A percentile compares a stretch with the other conserved stretches of the same genome.
Conservation (phyloP, 2,797 vertebrate species). For the Ataeniobius toweri region DNA sequence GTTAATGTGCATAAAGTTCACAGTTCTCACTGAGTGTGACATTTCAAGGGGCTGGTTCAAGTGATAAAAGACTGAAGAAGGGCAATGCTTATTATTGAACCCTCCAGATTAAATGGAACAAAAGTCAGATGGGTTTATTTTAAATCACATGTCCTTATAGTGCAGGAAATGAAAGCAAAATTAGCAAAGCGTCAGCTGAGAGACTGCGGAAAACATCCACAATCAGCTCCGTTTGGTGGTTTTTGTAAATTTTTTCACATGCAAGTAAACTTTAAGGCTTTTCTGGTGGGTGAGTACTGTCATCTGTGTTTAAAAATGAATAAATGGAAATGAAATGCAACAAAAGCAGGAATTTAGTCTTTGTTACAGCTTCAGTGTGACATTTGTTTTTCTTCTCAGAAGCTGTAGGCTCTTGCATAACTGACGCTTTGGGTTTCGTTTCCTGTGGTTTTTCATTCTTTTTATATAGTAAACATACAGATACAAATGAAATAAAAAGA, state of each 20-base stretch:
- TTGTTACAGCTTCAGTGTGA: not conserved
- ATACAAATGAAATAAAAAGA: too few relatives aligned
- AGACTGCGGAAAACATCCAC: not conserved
- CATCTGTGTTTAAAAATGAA: not conserved
- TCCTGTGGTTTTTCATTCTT: not conserved
- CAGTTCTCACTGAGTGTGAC: not conserved
- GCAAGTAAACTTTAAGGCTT: not conserved
- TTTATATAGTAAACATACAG: not conserved
- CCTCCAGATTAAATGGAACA: not conserved
- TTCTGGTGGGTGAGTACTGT: not conserved
- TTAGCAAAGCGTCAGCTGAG: not conserved
- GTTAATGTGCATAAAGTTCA: not conserved
- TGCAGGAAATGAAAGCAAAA: not conserved
- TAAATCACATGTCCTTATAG: not conserved
- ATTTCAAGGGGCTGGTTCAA: not conserved
- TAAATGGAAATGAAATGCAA: not conserved
- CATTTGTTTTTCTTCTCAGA: not conserved
- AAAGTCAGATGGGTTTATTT: not conserved
- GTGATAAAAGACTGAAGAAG: not conserved
- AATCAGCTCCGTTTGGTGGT: too few relatives aligned
- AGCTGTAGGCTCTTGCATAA: not conserved
- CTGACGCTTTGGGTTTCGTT: not conserved
- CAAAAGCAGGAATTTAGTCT: too few relatives aligned
- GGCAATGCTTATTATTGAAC: not conserved
- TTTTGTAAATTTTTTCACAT: not conserved